These are phyloP conservation scores for Ranitomeya variabilis DNA, from an alignment of 2,113 vertebrate genomes.

Conservation along the genomic window DNA sequence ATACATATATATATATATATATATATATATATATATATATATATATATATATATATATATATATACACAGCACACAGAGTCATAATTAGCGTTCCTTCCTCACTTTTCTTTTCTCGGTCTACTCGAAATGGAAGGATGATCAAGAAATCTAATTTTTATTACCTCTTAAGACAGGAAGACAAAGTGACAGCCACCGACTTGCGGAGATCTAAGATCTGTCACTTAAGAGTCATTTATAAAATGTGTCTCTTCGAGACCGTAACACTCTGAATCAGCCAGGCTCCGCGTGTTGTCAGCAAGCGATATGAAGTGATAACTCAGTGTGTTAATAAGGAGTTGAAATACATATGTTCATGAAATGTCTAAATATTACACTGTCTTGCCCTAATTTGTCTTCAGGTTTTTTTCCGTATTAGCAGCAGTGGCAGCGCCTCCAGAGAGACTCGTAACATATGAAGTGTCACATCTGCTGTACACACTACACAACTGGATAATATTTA, in stretches of 20 bases:
- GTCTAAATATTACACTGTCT: constrained; percentile 56
- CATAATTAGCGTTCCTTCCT: neutral
- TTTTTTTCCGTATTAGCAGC: constrained; percentile 37
- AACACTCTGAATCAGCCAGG: constrained; percentile 43
- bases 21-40: too few species aligned
- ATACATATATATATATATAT: too few species aligned
- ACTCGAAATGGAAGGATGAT: constrained; percentile 4
- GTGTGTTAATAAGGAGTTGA: constrained; percentile 52
- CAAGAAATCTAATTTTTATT: constrained; percentile 35
- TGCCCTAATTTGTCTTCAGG: constrained; percentile 51
- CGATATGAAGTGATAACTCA: constrained; percentile 50
- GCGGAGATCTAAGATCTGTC: constrained; percentile 44
- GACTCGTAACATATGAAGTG: constrained; percentile 35
- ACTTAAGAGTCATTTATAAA: constrained; percentile 56
- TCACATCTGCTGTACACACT: constrained; percentile 45
- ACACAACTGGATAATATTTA: constrained; percentile 40
- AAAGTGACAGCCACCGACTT: constrained; percentile 32
- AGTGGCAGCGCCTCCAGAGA: constrained; percentile 38
- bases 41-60: too few species aligned
- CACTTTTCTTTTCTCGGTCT: neutral
- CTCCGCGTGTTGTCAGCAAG: constrained; percentile 47
- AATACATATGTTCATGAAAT: constrained; percentile 56
- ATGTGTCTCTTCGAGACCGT: constrained; percentile 38
- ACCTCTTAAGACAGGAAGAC: constrained; percentile 18
- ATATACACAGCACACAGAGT: neutral